These are phyloP conservation scores for Drosophila murphyi DNA, from an alignment of 1,140 invertebrate species.

Conservation along the genomic window DNA sequence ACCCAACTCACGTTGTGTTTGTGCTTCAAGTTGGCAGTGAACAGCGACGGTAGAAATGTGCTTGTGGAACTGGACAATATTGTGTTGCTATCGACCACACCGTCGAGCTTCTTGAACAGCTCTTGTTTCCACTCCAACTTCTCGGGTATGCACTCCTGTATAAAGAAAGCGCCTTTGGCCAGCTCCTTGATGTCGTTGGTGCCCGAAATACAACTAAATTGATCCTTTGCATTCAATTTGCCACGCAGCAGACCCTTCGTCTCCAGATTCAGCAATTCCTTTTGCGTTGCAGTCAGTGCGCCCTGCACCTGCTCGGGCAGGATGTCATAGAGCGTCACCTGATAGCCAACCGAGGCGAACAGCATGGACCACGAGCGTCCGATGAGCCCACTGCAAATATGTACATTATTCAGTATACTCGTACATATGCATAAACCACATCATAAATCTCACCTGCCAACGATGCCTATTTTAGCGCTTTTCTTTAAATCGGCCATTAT, in stretches of 20 bases:
- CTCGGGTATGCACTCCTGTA: conserved; percentile 97
- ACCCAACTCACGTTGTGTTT: conserved; percentile 86
- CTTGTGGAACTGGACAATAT: conserved; percentile 96
- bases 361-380: conserved; percentile 98
- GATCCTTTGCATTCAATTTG: conserved; percentile 89
- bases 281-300: conserved; percentile 90
- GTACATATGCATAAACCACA: not conserved
- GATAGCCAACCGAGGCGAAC: conserved; percentile 95
- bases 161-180: conserved; percentile 89
- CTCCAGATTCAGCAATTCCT: conserved; percentile 90
- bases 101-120: conserved; percentile 92
- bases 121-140: conserved; percentile 93
- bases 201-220: conserved; percentile 91
- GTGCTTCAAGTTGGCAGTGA: conserved; percentile 92
- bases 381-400: conserved; percentile 90
- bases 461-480: conserved; percentile 88
- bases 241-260: conserved; percentile 90
- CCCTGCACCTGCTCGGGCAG: conserved; percentile 89
- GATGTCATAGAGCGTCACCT: conserved; percentile 94
- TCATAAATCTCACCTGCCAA: conserved; percentile 86
- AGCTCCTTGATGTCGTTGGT: conserved; percentile 88
- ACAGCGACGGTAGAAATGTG: conserved; percentile 93
- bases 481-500: conserved; percentile 64
- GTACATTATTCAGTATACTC: not conserved
- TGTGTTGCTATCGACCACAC: conserved; percentile 88